These are phyloP conservation scores for Collichthys lucidus DNA, from an alignment of 2,113 vertebrate species.

Conservation along the genomic window DNA sequence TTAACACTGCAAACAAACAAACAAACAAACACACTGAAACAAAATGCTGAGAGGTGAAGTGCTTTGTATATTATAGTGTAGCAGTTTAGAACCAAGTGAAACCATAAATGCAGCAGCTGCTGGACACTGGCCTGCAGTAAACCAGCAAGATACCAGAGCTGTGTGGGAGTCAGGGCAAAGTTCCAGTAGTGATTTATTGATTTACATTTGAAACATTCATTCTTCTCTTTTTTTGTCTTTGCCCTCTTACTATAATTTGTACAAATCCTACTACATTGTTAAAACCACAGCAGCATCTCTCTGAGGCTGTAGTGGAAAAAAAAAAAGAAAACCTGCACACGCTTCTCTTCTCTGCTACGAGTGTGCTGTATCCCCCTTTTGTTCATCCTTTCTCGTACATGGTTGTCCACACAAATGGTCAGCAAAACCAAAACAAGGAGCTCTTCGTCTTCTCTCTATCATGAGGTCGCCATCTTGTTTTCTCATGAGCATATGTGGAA, in stretches of 20 bases:
- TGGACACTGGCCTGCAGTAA: conserved; percentile 32
- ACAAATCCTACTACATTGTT: conserved; percentile 6
- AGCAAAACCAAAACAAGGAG: background rate
- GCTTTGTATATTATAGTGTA: background rate
- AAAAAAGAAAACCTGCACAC: background rate
- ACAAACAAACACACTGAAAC: conserved; percentile 3
- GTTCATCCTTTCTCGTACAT: background rate
- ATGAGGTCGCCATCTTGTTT: background rate
- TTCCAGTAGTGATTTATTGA: conserved; percentile 52
- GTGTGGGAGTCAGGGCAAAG: conserved; percentile 44
- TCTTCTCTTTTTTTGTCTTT: conserved; percentile 22
- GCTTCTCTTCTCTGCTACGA: background rate
- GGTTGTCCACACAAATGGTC: background rate
- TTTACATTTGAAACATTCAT: conserved; percentile 20
- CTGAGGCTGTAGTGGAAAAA: background rate
- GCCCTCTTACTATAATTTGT: conserved; percentile 19
- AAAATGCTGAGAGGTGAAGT: conserved; percentile 6
- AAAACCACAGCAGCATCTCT: background rate
- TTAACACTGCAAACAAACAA: conserved; percentile 23
- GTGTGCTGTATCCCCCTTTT: background rate
- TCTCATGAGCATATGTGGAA: background rate
- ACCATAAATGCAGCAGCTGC: conserved; percentile 37
- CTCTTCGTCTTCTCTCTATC: background rate
- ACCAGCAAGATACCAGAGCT: conserved; percentile 17
- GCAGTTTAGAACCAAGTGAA: conserved; percentile 36